Evolutionary conservation across 2,888 invertebrate species (phyloP), one percentile per base, ranked within the genome.

Genomic region (Cryptus viduatorius): DNA sequence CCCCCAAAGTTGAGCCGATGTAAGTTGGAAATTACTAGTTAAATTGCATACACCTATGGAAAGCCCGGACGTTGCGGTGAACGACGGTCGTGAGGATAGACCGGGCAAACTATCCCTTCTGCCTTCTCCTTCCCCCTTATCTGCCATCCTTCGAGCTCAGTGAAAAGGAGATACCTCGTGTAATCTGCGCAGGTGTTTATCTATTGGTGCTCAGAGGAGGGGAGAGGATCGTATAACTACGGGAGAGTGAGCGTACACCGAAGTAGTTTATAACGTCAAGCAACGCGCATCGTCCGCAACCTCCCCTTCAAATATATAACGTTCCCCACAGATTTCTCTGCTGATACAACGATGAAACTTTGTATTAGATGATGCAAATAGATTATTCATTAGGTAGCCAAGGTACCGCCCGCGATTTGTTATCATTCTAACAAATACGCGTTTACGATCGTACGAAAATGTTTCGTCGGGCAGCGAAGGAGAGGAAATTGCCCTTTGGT

Each of bases 21-120:
- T 92, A 93, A 93, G 92, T 93, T 93, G 85, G 92, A 91, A 93
- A 93, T 93, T 93, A 92, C 91, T 92, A 92, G 93, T 92, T 93
- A 92, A 93, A 93, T 92, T 92, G 93, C 79, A 90, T 93, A 90
- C 90, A 91, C 90, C 92, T 90, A 89, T 89, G 86, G 61, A 75
- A 59, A 29, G 29, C 31, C 65, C 42, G 4, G 19, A 24, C 71
- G 78, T 79, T 68, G 44, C 48, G 76, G 42, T 67, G 53, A 24
- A 59, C 61, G 50, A 29, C 59, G 79, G 65, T 72, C 84, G 56
- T 19, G 79, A 77, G 37, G 59, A 82, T 79, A 77, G 56, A 59
- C 24, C 24, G 42, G 10, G 46, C 75, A 24, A n/a, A 44, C 64
- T 19, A 59, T 61, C 37, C 73, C 46, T 50, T 16, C 7, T 7